Evolutionary conservation across 1,140 invertebrate genomes (phyloP), one percentile per base, ranked within the genome.

Genomic region (Atta texana): DNA sequence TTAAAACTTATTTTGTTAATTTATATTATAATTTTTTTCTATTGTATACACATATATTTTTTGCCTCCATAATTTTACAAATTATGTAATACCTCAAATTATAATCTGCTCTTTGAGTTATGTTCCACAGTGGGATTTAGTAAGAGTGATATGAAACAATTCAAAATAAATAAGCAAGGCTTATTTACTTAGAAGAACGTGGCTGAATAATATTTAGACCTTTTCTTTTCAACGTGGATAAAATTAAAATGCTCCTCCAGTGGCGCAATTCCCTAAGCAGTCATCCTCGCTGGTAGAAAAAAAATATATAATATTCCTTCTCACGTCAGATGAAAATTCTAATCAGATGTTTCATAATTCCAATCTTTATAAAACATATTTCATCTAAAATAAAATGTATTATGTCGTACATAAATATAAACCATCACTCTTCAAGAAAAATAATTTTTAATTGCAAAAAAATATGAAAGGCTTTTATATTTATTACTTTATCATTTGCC

Each of bases 341-440:
- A 89, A 89, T 89, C 88, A 86, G 71, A 87, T 76, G 21, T 44
- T 57, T 31, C 55, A n/a, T 28, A 51, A 44, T 49, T 61, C 34
- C n/a, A 61, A 4, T 21, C 12, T 6, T 14, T 0, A 55, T 21
- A 34, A 86, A 86, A 76, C 63, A 21, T 80, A 76, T 71, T 85
- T 87, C n/a, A 28, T 59, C 31, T 57, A 8, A 68, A 61, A 80
- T 80, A 81, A 81, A 14, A 69, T 69, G 4, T 8, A 53, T 5
- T 28, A 16, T 14, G 6, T 78, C 34, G 24, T 71, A 39, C 10
- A 39, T 16, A 81, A 55, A 39, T 44, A 8, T 49, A 4, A 14
- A 34, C n/a, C 7, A 39, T 44, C 7, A 44, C 55, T 80, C 16
- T 81, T 3, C 7, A 2, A 6, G 14, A 39, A 69, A 16, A 8